These are phyloP conservation scores for Clostera curtula DNA, from an alignment of 2,888 invertebrate species.

Conservation along the genomic window DNA sequence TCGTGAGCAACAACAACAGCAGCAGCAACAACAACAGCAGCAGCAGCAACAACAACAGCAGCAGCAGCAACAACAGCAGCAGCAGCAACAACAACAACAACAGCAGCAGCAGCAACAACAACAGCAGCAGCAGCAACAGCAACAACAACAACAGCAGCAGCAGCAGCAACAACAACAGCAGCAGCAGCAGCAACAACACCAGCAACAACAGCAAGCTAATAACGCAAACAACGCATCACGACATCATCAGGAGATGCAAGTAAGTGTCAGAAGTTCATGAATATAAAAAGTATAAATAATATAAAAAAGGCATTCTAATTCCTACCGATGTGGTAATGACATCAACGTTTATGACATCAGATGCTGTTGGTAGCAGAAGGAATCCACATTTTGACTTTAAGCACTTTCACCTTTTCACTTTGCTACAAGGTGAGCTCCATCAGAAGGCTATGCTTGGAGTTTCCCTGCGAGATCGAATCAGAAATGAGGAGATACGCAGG, in stretches of 20 bases:
- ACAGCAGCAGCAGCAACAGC: slow-evolving; percentile 47
- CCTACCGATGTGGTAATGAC: no score
- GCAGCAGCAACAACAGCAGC: slow-evolving; percentile 50
- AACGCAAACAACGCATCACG: slow-evolving; percentile 49
- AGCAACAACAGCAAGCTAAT: slow-evolving; percentile 43
- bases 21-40: slow-evolving; percentile 54
- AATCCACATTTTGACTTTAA: no score
- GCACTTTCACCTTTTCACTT: no score
- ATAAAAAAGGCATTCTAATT: no score
- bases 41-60: slow-evolving; percentile 62
- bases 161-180: slow-evolving; percentile 37
- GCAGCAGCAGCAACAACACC: slow-evolving; percentile 48
- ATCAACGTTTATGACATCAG: no score
- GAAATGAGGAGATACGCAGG: no score
- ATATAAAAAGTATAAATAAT: no score
- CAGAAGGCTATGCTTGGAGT: no score
- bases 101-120: slow-evolving; percentile 54
- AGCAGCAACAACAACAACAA: slow-evolving; percentile 46
- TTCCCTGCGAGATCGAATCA: no score
- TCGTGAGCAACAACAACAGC: slow-evolving; percentile 65
- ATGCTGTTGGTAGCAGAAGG: no score
- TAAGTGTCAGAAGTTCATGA: slow-evolving; percentile 34
- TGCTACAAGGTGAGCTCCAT: no score
- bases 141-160: slow-evolving; percentile 43
- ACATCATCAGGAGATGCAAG: slow-evolving; percentile 75